phyloP scores from a whole-genome alignment of 2,113 vertebrate species.

The Chascanopsetta lugubris region DNA sequence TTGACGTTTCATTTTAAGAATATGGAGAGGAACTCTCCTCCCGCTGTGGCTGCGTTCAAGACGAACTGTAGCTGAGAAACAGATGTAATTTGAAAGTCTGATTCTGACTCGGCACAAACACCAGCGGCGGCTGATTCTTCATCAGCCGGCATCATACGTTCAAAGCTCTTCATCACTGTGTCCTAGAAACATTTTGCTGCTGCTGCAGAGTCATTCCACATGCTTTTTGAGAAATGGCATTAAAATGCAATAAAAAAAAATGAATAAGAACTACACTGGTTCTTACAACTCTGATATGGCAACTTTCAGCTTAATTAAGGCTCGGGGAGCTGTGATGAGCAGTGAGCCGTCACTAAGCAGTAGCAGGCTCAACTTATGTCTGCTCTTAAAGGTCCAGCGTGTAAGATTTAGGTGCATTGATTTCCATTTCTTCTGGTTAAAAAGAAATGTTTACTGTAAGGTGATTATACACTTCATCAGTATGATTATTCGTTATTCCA shows the following conservation, averaged over 20 bases:
- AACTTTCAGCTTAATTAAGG: constrained; percentile 55
- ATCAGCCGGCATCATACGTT: neutral
- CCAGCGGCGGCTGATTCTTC: neutral
- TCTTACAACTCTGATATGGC: constrained; percentile 22
- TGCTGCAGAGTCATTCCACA: neutral
- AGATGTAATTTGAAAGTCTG: neutral
- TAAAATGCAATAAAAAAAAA: constrained; percentile 14
- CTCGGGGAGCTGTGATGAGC: constrained; percentile 21
- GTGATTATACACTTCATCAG: no score
- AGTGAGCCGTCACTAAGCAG: constrained; percentile 25
- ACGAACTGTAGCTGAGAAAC: neutral
- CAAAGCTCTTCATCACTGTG: neutral
- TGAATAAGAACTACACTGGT: neutral
- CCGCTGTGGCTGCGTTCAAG: neutral
- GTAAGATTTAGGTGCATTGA: no score
- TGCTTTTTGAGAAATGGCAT: constrained; percentile 6
- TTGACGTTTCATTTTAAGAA: no score
- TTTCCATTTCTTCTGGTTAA: neutral
- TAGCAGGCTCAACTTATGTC: constrained; percentile 29
- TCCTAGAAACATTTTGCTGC: constrained; percentile 1
- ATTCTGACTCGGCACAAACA: neutral
- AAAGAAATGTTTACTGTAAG: no score
- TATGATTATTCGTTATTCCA: no score
- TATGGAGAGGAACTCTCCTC: neutral
- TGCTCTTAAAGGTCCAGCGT: constrained; percentile 21